phyloP scores from a whole-genome alignment of 2,113 vertebrate species.

The Pogona vitticeps region DNA sequence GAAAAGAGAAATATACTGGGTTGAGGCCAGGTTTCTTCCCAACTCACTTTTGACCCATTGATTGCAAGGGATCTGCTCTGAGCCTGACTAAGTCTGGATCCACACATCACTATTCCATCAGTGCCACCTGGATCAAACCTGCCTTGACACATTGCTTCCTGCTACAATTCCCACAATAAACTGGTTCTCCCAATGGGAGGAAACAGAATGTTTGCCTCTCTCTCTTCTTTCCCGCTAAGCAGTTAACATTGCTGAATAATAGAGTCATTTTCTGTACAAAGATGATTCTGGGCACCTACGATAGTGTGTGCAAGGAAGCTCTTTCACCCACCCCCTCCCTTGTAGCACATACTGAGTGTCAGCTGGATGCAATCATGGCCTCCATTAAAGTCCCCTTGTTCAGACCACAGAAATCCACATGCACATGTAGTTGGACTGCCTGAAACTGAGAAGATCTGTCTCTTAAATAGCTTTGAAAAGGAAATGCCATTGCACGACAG shows the following conservation, averaged over 20 bases:
- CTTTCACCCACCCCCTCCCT: background rate
- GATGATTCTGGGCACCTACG: background rate
- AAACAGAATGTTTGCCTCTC: background rate
- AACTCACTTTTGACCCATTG: background rate
- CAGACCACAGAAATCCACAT: background rate
- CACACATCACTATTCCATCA: too few species aligned
- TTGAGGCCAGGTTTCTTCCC: background rate
- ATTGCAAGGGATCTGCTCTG: background rate
- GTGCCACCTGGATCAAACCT: background rate
- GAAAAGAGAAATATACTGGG: background rate
- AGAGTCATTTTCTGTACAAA: background rate
- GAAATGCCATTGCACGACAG: rapidly evolving
- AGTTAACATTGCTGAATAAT: background rate
- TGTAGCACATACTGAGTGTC: background rate
- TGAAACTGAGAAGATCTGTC: background rate
- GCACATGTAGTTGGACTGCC: rapidly evolving
- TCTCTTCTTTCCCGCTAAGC: background rate
- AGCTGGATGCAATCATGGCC: rapidly evolving
- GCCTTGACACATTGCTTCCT: background rate
- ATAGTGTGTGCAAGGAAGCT: background rate
- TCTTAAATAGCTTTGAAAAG: background rate
- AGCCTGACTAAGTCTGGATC: background rate
- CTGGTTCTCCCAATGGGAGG: background rate
- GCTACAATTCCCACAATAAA: background rate
- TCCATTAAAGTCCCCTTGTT: background rate